Conservation (phyloP, 2,113 vertebrate genomes). For the Plestiodon gilberti region DNA sequence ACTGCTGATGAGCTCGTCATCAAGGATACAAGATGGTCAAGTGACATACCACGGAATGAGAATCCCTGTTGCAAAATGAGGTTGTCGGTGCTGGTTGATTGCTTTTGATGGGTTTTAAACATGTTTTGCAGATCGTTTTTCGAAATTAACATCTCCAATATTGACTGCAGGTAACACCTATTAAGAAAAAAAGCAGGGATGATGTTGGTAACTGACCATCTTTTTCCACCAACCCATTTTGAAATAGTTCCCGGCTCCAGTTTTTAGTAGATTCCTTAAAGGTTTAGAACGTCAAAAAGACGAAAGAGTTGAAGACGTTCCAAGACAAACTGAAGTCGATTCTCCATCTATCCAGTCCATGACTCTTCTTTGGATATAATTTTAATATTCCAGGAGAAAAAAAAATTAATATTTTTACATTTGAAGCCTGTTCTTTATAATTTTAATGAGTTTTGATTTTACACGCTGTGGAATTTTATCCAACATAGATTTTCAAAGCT, state of each 20-base stretch:
- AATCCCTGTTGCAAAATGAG: not conserved
- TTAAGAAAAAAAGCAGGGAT: not conserved
- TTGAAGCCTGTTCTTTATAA: conserved; percentile 65
- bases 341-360: conserved; percentile 18
- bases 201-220: conserved; percentile 38
- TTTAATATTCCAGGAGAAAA: conserved; percentile 48
- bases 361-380: conserved; percentile 49
- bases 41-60: not conserved
- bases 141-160: not conserved
- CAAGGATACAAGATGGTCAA: not conserved
- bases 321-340: conserved; percentile 48
- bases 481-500: conserved; percentile 62
- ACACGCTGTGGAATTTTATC: conserved; percentile 61
- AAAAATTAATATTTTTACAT: conserved; percentile 31
- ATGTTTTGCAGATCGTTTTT: no score
- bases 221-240: conserved; percentile 58
- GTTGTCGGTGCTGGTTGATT: no score
- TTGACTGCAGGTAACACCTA: conserved; percentile 44
- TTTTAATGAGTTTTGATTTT: conserved; percentile 70
- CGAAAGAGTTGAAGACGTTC: conserved; percentile 36
- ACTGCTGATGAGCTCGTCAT: not conserved
- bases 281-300: conserved; percentile 39
- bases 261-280: conserved; percentile 53
- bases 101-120: no score
- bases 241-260: conserved; percentile 56